Base-by-base conservation (phyloP, 2,113 vertebrate genomes). In the Mustela lutreola region DNA sequence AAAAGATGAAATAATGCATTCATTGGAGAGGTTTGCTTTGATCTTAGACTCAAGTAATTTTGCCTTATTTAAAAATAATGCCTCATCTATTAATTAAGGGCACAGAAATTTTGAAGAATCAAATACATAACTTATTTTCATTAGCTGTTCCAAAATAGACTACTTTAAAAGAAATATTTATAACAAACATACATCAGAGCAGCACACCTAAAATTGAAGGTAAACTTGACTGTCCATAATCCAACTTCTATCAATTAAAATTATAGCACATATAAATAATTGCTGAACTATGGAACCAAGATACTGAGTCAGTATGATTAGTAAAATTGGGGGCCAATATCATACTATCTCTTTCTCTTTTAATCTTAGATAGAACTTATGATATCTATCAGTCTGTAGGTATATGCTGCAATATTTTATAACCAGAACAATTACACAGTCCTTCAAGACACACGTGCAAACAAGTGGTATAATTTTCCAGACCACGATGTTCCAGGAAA, bases 381-480 rank as follows among this genome's bases (percentile, higher is more conserved):
- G 58, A 81, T 65, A 76, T 76, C 63, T 84, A 71, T 42, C 50
- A 80, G 24, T 92, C 76, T 84, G 11, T 15, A 76, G 63, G 80
- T 50, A 4, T 62, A 50, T 87, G 48, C 75, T 78, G 48, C 81
- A 97, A 97, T 8, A 88, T 48, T 95, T 82, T 97, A 56, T 60
- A 96, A 60, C 65, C 71, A 82, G 83, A 97, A 95, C 60, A 83
- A 96, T 71, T 78, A 97, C 62, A 90, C n/a, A 96, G 33, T 24
- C 73, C 92, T 97, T 97, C 56, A 89, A 93, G 39, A 78, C 26
- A 95, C 92, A 91, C 58, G 83, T 71, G 75, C 14, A 94, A 97
- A 97, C 94, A 95, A 87, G 70, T n/a, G 83, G 67, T 45, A 62
- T 36, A 89, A 89, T 90, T 97, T 97, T 97, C 67, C 33, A 94